Conservation (phyloP, 1,140 invertebrate species). For the Monochamus saltuarius region DNA sequence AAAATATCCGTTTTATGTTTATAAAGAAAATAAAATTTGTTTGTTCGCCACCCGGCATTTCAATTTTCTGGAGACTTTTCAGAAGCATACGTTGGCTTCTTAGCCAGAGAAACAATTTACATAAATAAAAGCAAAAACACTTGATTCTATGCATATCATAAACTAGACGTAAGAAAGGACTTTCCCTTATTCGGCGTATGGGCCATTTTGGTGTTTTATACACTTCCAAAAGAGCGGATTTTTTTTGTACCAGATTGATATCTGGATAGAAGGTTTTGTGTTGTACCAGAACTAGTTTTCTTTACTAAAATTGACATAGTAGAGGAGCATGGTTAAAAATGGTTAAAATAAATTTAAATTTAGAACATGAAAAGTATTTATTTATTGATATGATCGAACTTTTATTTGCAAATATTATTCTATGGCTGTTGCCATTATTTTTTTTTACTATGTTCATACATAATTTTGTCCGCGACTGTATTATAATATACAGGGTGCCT, state of each 20-base stretch:
- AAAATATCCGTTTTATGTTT: conserved; percentile 11
- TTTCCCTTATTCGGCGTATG: conserved; percentile 1
- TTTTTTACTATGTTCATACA: no score
- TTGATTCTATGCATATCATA: conserved; percentile 20
- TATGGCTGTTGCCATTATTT: no score
- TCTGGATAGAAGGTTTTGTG: conserved; percentile 13
- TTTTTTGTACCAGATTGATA: conserved; percentile 12
- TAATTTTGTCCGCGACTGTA: no score
- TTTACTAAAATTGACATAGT: no score
- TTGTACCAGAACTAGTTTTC: neutral
- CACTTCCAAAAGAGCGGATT: conserved; percentile 2
- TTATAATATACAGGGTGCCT: no score
- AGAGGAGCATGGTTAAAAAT: no score
- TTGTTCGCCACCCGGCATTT: conserved; percentile 14
- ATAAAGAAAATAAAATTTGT: conserved; percentile 15
- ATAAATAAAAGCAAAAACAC: conserved; percentile 19
- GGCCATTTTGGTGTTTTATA: neutral
- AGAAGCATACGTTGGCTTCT: conserved; percentile 13
- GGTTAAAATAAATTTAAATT: no score
- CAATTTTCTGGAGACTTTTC: conserved; percentile 18
- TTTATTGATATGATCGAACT: no score
- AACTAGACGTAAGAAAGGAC: conserved; percentile 19
- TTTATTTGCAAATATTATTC: no score
- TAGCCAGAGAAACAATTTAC: conserved; percentile 13
- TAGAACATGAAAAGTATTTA: no score